Evolutionary conservation across 2,797 vertebrate genomes (phyloP), one percentile per base, ranked within the genome.

Genomic region (Eleutherodactylus coqui): DNA sequence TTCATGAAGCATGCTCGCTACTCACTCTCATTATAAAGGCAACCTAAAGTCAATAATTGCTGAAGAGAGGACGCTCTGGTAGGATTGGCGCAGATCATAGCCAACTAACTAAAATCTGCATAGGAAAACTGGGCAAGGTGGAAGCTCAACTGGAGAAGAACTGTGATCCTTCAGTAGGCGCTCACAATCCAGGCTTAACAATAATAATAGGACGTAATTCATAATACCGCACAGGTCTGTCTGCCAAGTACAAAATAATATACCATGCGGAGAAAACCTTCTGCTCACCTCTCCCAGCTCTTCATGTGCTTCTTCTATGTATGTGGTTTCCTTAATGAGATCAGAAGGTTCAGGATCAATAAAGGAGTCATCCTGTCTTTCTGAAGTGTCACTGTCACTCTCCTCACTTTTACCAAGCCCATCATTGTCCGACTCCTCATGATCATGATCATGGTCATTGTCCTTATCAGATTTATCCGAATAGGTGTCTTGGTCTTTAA

Each of bases 401-500:
- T 99, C 98, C 90, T 99, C 98, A 0, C 97, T 99, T 92, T 98
- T 98, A 85, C 97, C 97, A 91, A 97, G 32, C 11, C 94, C 96
- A 41, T 99, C 97, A 0, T 97, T 96, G 89, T 99, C 98, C 0
- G 98, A 99, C 69, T 99, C 98, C 92, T 97, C 97, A 0, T 96
- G 97, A 84, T 99, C 97, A 85, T 96, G 97, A 84, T 99, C 97
- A 85, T 94, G 97, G 88, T 99, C 98, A 5, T 97, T 97, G 91
- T 99, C 97, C 85, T 97, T 94, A 93, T 99, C 98, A 0, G 98
- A 99, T 90, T 99, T 99, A 93, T 99, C 98, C 0, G 98, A 99
- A 91, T 99, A 99, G 45, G 96, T 94, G 91, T 99, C 97, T 13
- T 96, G 96, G 92, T 99, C 98, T 92, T 98, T 99, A 90, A 98